Evolutionary conservation across 1,140 invertebrate species (phyloP), one percentile per base, ranked within the genome.

Genomic region (Bombus huntii): DNA sequence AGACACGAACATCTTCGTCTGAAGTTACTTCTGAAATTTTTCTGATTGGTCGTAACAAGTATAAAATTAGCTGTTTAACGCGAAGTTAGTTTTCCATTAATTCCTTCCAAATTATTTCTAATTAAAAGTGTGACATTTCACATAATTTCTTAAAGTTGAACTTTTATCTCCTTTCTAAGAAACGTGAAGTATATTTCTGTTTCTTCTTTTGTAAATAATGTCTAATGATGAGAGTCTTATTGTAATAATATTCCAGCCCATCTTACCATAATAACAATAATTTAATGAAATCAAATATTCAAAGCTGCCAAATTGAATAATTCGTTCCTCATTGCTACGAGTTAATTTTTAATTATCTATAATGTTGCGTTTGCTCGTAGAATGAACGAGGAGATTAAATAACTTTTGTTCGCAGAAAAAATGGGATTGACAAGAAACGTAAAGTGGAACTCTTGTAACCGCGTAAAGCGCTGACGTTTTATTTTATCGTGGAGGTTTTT

Each of bases 401-500:
- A 65, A 66, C 66, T 85, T 81, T 73, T 72, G 66, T 71, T 83
- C 53, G 70, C 84, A 86, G 47, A 82, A 86, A 82, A 90, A 81
- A 84, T 78, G 68, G 83, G 47, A 89, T 87, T 78, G 77, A 76
- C 31, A 74, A 81, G 62, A 77, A 89, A 83, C 83, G 85, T 92
- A 89, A 92, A 92, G 89, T 68, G 71, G 88, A 92, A 90, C 85
- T 87, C 87, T 88, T 91, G 86, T 90, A 90, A 89, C 86, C 66
- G 80, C 86, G 87, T 91, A 90, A 92, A 92, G 86, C 81, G 92
- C 92, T 93, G 92, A 93, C 91, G 88, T 87, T 92, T 89, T 83
- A 89, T 78, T 91, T 92, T 91, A 88, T 68, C 85, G 73, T 59
- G 59, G 68, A 87, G 71, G 86, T 77, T 86, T 88, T 90, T 90